A percentile compares a stretch with the other conserved stretches of the same genome.
phyloP scores from a whole-genome alignment of 2,888 invertebrate species.

The Trypoxylon attenuatum region DNA sequence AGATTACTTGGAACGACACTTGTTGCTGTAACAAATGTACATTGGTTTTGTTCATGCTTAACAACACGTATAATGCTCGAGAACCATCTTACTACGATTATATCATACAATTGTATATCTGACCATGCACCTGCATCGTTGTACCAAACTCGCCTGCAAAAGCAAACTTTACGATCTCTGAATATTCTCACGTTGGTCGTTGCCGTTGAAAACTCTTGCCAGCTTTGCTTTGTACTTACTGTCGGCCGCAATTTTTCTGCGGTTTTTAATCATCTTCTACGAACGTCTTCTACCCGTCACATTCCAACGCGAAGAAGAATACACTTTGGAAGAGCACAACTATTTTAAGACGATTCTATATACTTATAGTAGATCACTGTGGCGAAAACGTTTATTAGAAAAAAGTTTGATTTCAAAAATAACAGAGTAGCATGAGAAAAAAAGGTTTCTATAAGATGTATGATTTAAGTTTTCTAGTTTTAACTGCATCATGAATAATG shows the following conservation, averaged over 20 bases:
- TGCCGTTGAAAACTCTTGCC: slow-evolving; percentile 21
- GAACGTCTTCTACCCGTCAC: too few relatives aligned
- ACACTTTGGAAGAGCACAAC: too few relatives aligned
- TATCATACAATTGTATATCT: too few relatives aligned
- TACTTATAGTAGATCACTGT: too few relatives aligned
- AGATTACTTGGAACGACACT: slow-evolving; percentile 34
- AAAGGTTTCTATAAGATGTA: too few relatives aligned
- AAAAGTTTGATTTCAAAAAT: too few relatives aligned
- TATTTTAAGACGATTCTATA: too few relatives aligned
- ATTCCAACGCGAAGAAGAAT: too few relatives aligned
- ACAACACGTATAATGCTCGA: slow-evolving; percentile 27
- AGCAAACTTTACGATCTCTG: slow-evolving; percentile 2
- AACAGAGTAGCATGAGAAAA: too few relatives aligned
- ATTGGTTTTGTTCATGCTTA: slow-evolving; percentile 25
- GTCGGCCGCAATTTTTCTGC: slow-evolving; percentile 3
- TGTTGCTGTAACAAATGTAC: slow-evolving; percentile 32
- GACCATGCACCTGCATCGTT: not conserved
- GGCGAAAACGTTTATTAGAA: too few relatives aligned
- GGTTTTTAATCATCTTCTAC: slow-evolving; percentile 3
- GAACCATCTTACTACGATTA: slow-evolving; percentile 8
- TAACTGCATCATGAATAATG: too few relatives aligned
- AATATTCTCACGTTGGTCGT: slow-evolving; percentile 44
- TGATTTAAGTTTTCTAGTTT: too few relatives aligned
- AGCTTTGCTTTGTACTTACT: slow-evolving; percentile 14
- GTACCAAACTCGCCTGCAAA: slow-evolving; percentile 11